These are phyloP conservation scores for Agrochola circellaris DNA, from an alignment of 2,888 invertebrate species.

Conservation along the genomic window DNA sequence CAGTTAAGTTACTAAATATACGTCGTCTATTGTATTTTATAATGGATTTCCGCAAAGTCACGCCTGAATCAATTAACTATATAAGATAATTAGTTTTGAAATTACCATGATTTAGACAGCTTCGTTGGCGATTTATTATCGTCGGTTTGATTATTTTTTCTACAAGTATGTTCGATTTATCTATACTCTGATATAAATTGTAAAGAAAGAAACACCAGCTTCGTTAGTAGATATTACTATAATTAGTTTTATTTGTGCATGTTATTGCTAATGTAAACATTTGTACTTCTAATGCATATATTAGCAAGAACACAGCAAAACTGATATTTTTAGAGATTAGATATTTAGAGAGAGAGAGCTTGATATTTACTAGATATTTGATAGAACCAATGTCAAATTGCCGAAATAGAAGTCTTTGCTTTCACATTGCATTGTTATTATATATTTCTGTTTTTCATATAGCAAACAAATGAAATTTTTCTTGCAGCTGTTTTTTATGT, in stretches of 20 bases:
- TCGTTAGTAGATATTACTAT: background rate
- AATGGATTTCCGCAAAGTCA: no score
- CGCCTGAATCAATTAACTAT: no score
- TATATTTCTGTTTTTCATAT: conserved; percentile 1
- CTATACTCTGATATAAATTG: no score
- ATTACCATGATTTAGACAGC: background rate
- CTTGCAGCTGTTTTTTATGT: background rate
- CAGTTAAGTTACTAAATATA: no score
- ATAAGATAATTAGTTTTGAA: background rate
- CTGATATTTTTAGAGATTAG: background rate
- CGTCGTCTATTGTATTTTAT: no score
- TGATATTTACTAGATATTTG: background rate
- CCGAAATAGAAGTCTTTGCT: conserved; percentile 42
- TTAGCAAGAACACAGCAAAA: background rate
- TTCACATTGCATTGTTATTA: conserved; percentile 30
- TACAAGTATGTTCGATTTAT: background rate
- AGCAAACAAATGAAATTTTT: no score
- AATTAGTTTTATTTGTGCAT: background rate
- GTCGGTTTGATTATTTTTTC: background rate
- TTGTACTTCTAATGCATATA: background rate
- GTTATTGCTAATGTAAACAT: no score
- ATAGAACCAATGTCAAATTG: conserved; percentile 1
- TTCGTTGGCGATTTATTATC: background rate
- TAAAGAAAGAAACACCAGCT: background rate
- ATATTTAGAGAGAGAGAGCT: no score